Evolutionary conservation across 2,888 invertebrate species (phyloP).

Genomic region (Trachelus tabidus): DNA sequence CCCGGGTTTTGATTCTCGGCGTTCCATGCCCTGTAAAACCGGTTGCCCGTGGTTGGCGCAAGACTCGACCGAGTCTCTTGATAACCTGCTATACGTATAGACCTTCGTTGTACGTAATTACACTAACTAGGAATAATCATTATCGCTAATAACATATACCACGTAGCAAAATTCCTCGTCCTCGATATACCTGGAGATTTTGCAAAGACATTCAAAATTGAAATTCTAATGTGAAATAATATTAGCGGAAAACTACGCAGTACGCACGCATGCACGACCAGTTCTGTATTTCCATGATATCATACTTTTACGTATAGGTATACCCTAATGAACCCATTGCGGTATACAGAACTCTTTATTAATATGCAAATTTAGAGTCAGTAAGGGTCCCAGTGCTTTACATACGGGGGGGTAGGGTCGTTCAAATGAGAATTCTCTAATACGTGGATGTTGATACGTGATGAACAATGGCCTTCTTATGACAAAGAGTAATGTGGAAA

Average conservation of each 20-base stretch:
- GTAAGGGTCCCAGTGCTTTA: neutral
- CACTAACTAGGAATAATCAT: neutral
- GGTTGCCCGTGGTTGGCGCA: too few species aligned
- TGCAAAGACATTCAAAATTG: neutral
- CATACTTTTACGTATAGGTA: neutral
- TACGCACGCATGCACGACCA: neutral
- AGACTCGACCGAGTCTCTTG: too few species aligned
- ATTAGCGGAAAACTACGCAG: neutral
- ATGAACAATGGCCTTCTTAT: neutral
- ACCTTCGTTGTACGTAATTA: neutral
- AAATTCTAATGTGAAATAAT: neutral
- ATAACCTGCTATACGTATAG: neutral
- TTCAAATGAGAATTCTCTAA: neutral
- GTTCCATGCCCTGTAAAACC: too few species aligned
- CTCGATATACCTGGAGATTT: neutral
- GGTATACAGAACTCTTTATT: slow-evolving; percentile 1
- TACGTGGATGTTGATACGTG: neutral
- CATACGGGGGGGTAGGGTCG: neutral
- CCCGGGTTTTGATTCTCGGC: too few species aligned
- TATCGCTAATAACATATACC: neutral
- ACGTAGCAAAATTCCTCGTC: neutral
- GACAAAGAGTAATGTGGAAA: neutral
- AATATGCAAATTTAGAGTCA: neutral
- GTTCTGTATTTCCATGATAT: neutral
- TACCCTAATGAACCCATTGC: slow-evolving; percentile 1